phyloP scores from a whole-genome alignment of 2,113 vertebrate species.

The Piprites chloris region DNA sequence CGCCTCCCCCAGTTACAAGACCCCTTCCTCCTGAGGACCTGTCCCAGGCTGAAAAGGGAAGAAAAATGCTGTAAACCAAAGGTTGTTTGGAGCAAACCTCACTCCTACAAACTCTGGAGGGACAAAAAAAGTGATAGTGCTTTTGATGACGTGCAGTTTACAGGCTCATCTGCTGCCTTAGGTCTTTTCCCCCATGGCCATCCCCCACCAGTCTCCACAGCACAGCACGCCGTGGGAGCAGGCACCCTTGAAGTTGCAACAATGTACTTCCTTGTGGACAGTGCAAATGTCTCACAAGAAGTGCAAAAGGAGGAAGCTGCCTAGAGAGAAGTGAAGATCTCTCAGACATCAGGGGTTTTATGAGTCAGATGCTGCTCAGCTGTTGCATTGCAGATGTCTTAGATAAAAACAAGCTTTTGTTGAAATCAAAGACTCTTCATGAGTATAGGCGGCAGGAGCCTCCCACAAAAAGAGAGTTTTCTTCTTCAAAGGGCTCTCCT shows the following conservation, averaged over 20 bases:
- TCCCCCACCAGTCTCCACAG: neutral
- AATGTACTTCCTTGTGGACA: neutral
- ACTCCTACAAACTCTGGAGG: neutral
- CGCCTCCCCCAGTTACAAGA: neutral
- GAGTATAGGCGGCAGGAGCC: neutral
- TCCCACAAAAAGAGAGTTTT: conserved; percentile 16
- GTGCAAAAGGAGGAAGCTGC: neutral
- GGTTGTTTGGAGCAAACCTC: neutral
- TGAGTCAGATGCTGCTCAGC: conserved; percentile 10
- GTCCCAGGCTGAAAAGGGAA: neutral
- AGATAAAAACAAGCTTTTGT: neutral
- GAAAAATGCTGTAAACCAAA: neutral
- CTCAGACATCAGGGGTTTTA: neutral
- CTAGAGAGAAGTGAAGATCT: conserved; percentile 25
- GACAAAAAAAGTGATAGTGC: neutral
- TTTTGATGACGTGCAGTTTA: rapidly evolving
- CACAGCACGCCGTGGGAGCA: neutral
- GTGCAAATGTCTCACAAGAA: neutral
- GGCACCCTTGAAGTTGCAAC: neutral
- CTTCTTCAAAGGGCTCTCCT: conserved; percentile 22
- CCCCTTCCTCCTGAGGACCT: neutral
- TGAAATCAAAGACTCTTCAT: neutral
- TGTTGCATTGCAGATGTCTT: conserved; percentile 35
- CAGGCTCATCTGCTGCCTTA: neutral
- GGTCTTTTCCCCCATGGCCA: neutral